A percentile compares a stretch with the other conserved stretches of the same genome.
Conservation (phyloP, 1,140 invertebrate species). For the Caenorhabditis remanei region DNA sequence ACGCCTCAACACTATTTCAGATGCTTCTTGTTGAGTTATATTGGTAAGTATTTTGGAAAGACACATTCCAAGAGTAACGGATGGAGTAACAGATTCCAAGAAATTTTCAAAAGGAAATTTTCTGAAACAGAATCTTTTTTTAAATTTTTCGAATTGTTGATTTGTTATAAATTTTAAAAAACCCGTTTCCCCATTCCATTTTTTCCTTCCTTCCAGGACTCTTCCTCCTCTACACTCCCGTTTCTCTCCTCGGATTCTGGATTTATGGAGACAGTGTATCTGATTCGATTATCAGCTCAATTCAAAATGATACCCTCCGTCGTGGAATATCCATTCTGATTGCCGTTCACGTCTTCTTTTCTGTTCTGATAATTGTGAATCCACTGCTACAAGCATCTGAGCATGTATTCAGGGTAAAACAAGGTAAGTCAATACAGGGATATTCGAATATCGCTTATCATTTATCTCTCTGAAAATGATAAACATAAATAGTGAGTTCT, state of each 20-base stretch:
- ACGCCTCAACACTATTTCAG: conserved; percentile 64
- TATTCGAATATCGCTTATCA: too few species aligned
- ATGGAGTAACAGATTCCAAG: too few species aligned
- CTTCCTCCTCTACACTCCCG: conserved; percentile 21
- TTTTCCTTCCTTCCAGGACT: not conserved
- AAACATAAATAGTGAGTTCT: too few species aligned
- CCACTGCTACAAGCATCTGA: not conserved
- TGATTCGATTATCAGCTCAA: conserved; percentile 24
- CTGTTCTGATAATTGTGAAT: conserved; percentile 33
- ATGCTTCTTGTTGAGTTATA: conserved; percentile 39
- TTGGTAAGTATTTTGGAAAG: not conserved
- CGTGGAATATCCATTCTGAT: conserved; percentile 39
- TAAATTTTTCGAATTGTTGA: not conserved
- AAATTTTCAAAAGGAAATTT: too few species aligned
- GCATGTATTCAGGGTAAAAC: conserved; percentile 3
- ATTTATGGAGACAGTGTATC: conserved; percentile 36
- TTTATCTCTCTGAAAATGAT: too few species aligned
- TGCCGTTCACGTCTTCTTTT: conserved; percentile 25
- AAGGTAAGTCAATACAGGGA: conserved; percentile 3
- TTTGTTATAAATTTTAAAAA: too few species aligned
- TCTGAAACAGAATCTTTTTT: not conserved
- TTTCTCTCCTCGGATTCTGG: conserved; percentile 20
- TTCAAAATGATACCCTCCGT: conserved; percentile 18
- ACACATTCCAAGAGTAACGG: not conserved
- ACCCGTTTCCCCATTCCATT: too few species aligned